A percentile compares a stretch with the other conserved stretches of the same genome.
Evolutionary conservation across 2,888 invertebrate species (phyloP).

Genomic region (Rhogogaster chlorosoma): DNA sequence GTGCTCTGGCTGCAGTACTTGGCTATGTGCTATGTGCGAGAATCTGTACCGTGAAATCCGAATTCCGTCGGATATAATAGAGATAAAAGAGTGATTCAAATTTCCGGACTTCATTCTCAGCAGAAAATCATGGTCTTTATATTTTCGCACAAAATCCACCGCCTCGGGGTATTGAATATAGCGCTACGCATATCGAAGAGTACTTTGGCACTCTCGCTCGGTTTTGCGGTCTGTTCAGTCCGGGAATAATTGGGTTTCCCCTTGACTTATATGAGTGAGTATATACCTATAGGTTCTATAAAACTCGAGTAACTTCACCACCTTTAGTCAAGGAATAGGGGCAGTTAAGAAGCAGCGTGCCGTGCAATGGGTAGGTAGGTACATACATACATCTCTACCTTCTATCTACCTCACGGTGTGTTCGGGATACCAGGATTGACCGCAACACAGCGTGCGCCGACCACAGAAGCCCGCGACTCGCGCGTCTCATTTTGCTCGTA

Average conservation of each 20-base stretch:
- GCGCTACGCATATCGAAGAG: background rate
- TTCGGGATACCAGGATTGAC: slow-evolving; percentile 27
- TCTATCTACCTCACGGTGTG: background rate
- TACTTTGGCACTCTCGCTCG: slow-evolving; percentile 32
- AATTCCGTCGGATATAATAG: no score
- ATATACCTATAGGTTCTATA: background rate
- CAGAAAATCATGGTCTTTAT: background rate
- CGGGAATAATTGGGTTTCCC: slow-evolving; percentile 31
- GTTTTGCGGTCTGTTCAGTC: slow-evolving; percentile 31
- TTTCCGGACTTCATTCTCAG: background rate
- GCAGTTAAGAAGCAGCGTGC: slow-evolving; percentile 2
- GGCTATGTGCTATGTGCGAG: background rate
- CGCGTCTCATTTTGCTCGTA: slow-evolving; percentile 29
- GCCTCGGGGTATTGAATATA: slow-evolving; percentile 27
- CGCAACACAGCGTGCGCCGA: slow-evolving; percentile 39
- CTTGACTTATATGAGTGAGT: background rate
- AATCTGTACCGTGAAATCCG: no score
- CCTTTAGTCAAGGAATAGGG: background rate
- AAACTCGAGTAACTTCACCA: background rate
- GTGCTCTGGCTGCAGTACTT: background rate
- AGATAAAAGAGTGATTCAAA: background rate
- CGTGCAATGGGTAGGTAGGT: background rate
- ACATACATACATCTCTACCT: background rate
- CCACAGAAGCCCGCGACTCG: slow-evolving; percentile 42
- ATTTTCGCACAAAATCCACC: background rate